These are phyloP conservation scores for Mesocricetus auratus DNA, from an alignment of 2,113 vertebrate genomes.

Conservation along the genomic window DNA sequence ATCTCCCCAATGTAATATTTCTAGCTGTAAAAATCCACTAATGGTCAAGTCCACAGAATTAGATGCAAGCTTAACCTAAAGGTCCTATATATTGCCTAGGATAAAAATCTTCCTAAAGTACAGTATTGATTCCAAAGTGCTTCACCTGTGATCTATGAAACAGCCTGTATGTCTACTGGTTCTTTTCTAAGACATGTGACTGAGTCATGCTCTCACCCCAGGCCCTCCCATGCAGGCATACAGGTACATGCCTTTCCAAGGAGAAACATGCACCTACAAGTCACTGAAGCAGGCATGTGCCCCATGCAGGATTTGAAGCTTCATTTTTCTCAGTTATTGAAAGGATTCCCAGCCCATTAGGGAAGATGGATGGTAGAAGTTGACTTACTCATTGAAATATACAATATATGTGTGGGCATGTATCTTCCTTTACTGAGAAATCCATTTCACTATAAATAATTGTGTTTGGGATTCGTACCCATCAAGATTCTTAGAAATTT, in stretches of 20 bases:
- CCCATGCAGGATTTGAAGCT: neutral
- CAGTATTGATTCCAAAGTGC: conserved; percentile 59
- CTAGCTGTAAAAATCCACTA: conserved; percentile 56
- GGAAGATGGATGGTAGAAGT: neutral
- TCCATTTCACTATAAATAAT: neutral
- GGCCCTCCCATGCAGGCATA: conserved; percentile 53
- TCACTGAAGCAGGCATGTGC: conserved; percentile 31
- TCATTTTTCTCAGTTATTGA: neutral
- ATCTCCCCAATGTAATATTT: neutral
- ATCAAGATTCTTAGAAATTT: conserved; percentile 2
- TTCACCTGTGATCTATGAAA: conserved; percentile 26
- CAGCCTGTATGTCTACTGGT: conserved; percentile 29
- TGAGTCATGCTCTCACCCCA: conserved; percentile 47
- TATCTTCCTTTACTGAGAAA: conserved; percentile 9
- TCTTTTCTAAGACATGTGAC: conserved; percentile 59
- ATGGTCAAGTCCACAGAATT: neutral
- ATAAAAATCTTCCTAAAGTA: neutral
- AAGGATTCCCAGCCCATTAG: neutral
- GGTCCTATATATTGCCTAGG: neutral
- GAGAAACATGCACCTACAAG: conserved; percentile 56
- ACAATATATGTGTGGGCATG: neutral
- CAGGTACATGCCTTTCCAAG: conserved; percentile 56
- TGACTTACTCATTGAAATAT: conserved; percentile 28
- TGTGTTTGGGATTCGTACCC: neutral
- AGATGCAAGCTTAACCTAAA: conserved; percentile 8